Evolutionary conservation across 2,888 invertebrate genomes (phyloP).

Genomic region (Homarus gammarus): DNA sequence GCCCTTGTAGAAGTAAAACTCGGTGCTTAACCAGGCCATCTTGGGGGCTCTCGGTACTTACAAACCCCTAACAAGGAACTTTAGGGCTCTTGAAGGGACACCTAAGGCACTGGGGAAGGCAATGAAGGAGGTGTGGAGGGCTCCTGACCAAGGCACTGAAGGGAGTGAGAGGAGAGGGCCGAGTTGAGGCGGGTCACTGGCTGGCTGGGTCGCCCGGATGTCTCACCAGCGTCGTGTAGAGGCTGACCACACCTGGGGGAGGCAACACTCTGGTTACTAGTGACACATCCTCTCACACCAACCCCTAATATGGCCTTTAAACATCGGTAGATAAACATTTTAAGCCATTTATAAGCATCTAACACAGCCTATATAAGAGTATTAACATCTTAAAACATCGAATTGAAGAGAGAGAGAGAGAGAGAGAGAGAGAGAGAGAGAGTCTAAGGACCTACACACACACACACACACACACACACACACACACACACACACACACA

Average conservation of each 20-base stretch:
- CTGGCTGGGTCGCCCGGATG: background rate
- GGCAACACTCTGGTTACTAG: too few relatives aligned
- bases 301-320: too few relatives aligned
- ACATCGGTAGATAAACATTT: too few relatives aligned
- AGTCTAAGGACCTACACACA: background rate
- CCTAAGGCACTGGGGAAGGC: background rate
- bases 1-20: slow-evolving; percentile 74
- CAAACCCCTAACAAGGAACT: background rate
- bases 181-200: too few relatives aligned
- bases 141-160: background rate
- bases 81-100: too few relatives aligned
- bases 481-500: slow-evolving; percentile 24
- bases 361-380: too few relatives aligned
- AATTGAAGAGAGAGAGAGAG: background rate
- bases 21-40: slow-evolving; percentile 75
- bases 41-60: background rate
- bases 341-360: too few relatives aligned
- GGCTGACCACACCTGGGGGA: too few relatives aligned
- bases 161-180: background rate
- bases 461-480: slow-evolving; percentile 18
- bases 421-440: slow-evolving; percentile 31
- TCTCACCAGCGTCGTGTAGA: background rate
- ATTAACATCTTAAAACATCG: background rate
- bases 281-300: too few relatives aligned
- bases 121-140: background rate